A percentile compares a stretch with the other conserved stretches of the same genome.
These are phyloP conservation scores for Dinocampus coccinellae DNA, from an alignment of 2,888 invertebrate genomes.

Conservation along the genomic window DNA sequence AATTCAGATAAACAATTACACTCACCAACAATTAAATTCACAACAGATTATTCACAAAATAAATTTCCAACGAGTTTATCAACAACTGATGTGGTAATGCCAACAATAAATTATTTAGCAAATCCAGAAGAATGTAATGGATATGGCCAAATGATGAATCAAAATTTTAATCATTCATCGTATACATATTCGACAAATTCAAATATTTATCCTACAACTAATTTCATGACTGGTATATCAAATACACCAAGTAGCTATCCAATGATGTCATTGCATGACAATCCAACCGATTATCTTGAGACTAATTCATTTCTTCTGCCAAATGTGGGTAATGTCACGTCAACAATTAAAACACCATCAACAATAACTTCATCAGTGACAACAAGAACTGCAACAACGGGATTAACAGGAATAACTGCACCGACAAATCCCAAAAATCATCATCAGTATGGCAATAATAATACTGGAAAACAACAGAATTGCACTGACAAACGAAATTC, in stretches of 20 bases:
- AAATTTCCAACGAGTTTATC: constrained; percentile 60
- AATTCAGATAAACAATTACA: constrained; percentile 59
- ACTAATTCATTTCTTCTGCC: constrained; percentile 62
- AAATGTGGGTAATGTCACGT: constrained; percentile 51
- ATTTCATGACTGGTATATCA: constrained; percentile 65
- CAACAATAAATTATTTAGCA: constrained; percentile 64
- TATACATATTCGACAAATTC: constrained; percentile 65
- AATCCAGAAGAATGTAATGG: constrained; percentile 62
- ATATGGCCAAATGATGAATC: constrained; percentile 66
- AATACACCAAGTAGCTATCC: constrained; percentile 62
- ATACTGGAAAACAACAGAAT: constrained; percentile 59
- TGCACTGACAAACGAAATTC: constrained; percentile 60
- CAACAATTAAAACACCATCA: constrained; percentile 49
- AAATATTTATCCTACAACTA: constrained; percentile 65
- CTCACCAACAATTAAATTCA: constrained; percentile 58
- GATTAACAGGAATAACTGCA: constrained; percentile 39
- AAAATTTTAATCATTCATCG: constrained; percentile 63
- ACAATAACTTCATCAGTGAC: constrained; percentile 45
- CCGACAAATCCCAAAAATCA: constrained; percentile 50
- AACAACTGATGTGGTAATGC: constrained; percentile 59
- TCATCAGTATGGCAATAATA: constrained; percentile 52
- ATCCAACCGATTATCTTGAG: constrained; percentile 62
- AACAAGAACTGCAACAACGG: constrained; percentile 38
- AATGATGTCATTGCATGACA: constrained; percentile 67
- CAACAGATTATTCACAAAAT: constrained; percentile 62